A percentile compares a stretch with the other conserved stretches of the same genome.
These are phyloP conservation scores for Cryptops parisi DNA, from an alignment of 2,888 invertebrate genomes.

Conservation along the genomic window DNA sequence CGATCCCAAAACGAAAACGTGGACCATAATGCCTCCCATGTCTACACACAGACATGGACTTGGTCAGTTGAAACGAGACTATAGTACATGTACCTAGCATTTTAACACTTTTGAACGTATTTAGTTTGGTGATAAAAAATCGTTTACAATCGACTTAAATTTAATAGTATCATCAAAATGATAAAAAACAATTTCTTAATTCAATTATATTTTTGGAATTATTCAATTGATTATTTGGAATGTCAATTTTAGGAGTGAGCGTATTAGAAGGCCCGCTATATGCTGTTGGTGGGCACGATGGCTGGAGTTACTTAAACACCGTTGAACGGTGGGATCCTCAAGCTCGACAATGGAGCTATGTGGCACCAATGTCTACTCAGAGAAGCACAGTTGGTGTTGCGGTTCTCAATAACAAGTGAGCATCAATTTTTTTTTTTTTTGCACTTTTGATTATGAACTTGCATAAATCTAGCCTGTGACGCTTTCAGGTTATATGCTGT, in stretches of 20 bases:
- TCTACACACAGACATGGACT: conserved; percentile 58
- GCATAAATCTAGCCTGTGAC: not conserved
- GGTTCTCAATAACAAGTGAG: conserved; percentile 54
- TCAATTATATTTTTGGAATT: no score
- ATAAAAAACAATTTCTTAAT: no score
- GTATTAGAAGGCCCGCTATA: conserved; percentile 69
- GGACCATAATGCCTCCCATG: conserved; percentile 74
- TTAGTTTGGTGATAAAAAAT: no score
- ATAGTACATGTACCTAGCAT: no score
- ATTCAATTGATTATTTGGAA: no score
- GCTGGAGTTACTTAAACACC: conserved; percentile 86
- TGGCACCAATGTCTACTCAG: conserved; percentile 76
- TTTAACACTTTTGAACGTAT: no score
- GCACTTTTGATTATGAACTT: no score
- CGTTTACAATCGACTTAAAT: no score
- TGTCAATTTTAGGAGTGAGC: conserved; percentile 40
- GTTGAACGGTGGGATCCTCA: conserved; percentile 87
- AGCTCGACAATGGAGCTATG: conserved; percentile 74
- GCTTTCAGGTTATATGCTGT: conserved; percentile 62
- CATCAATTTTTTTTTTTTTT: conserved; percentile 1
- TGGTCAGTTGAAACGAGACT: no score
- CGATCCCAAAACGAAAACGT: conserved; percentile 61
- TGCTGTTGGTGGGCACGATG: conserved; percentile 91
- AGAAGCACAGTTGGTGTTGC: conserved; percentile 84
- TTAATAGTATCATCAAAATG: no score